phyloP scores from a whole-genome alignment of 2,797 vertebrate genomes.

The Gorsachius magnificus region DNA sequence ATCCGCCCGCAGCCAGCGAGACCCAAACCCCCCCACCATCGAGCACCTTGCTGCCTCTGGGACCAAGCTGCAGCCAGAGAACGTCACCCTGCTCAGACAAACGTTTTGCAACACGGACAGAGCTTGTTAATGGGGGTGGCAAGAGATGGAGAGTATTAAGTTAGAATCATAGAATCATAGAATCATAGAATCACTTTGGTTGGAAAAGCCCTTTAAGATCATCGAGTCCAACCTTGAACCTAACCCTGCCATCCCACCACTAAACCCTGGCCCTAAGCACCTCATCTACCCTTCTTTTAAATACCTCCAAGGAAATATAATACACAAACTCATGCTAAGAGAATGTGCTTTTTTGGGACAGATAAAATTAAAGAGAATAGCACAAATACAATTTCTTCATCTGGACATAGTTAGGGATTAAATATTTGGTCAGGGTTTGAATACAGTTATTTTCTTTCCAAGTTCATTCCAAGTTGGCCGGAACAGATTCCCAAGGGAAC shows the following conservation, averaged over 20 bases:
- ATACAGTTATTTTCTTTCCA: background rate
- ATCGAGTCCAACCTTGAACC: no score
- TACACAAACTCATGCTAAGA: background rate
- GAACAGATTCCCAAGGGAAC: background rate
- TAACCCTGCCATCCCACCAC: no score
- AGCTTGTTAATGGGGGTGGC: no score
- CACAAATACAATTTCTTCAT: background rate
- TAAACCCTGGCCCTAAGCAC: no score
- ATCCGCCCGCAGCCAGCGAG: background rate
- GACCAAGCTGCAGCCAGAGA: background rate
- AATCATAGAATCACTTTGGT: no score
- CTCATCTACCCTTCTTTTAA: no score
- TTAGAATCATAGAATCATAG: no score
- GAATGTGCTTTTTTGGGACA: background rate
- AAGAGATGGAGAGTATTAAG: no score
- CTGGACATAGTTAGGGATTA: background rate
- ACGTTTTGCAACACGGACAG: background rate
- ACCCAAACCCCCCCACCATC: background rate
- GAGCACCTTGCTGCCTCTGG: background rate
- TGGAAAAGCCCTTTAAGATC: no score
- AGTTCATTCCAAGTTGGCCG: no score
- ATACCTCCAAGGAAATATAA: background rate
- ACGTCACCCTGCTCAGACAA: background rate
- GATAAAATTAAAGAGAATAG: background rate
- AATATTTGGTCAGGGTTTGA: background rate